Conservation (phyloP, 2,888 invertebrate genomes). For the Caenorhabditis virilis region DNA sequence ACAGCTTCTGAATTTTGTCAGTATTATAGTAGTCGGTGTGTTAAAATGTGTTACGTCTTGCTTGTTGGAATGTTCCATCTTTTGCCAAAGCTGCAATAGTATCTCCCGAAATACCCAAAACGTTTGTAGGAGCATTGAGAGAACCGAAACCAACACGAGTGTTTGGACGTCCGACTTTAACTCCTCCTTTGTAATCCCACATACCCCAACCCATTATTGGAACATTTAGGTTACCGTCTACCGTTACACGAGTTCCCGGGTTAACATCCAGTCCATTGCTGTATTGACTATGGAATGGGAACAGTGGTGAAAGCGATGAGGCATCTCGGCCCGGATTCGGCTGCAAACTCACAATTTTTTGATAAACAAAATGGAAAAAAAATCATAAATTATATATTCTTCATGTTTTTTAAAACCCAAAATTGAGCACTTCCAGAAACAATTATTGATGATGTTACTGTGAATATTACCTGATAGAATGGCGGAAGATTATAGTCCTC, state of each 20-base stretch:
- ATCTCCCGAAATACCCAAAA: constrained; percentile 55
- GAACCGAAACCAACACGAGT: constrained; percentile 57
- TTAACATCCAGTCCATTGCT: constrained; percentile 62
- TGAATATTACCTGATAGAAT: constrained; percentile 53
- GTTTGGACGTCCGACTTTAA: constrained; percentile 55
- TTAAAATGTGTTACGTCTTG: constrained; percentile 40
- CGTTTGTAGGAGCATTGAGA: constrained; percentile 55
- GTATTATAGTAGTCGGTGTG: not conserved
- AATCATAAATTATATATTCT: not conserved
- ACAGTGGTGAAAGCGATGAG: constrained; percentile 55
- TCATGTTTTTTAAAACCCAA: too few relatives aligned
- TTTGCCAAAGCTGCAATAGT: constrained; percentile 54
- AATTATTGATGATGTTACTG: too few relatives aligned
- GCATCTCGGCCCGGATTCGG: constrained; percentile 62
- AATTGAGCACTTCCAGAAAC: too few relatives aligned
- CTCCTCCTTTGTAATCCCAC: constrained; percentile 61
- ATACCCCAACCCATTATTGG: constrained; percentile 63
- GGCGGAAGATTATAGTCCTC: constrained; percentile 63
- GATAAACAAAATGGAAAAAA: not conserved
- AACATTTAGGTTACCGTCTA: constrained; percentile 61
- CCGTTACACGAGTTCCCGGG: constrained; percentile 57
- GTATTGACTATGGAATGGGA: constrained; percentile 60
- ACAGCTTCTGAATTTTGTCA: constrained; percentile 43
- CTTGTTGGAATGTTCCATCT: constrained; percentile 57
- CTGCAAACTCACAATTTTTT: constrained; percentile 26